Evolutionary conservation across 2,113 vertebrate species (phyloP).

Genomic region (Actenoides lindsayi): DNA sequence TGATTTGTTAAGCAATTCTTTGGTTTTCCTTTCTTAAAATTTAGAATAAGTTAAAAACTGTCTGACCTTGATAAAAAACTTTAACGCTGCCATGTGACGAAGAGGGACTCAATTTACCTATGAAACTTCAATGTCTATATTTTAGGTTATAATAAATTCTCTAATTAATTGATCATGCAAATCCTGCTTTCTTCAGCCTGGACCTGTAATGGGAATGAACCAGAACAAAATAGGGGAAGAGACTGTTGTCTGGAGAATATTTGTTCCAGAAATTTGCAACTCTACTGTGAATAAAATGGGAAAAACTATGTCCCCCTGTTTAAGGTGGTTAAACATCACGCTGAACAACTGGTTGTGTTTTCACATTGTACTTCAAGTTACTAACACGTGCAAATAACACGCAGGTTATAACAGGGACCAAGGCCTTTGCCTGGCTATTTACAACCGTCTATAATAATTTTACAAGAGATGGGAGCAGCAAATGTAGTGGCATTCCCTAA

Average conservation of each 20-base stretch:
- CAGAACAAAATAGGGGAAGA: not conserved
- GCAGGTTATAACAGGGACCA: not conserved
- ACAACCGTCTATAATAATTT: not conserved
- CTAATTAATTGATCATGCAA: not conserved
- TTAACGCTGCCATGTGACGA: not conserved
- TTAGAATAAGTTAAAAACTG: not conserved
- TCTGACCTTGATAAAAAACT: not conserved
- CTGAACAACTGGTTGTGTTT: not conserved
- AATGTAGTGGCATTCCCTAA: not conserved
- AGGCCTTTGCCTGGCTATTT: not conserved
- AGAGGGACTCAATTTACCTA: not conserved
- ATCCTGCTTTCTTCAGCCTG: not conserved
- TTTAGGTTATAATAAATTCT: not conserved
- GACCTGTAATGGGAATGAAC: not conserved
- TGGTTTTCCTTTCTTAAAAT: not conserved
- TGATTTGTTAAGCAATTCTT: not conserved
- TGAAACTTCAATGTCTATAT: not conserved
- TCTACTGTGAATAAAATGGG: not conserved
- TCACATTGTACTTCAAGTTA: not conserved
- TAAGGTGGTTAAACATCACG: not conserved
- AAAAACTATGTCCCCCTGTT: accelerated
- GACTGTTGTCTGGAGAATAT: not conserved
- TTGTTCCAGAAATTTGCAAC: not conserved
- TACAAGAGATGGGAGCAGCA: not conserved
- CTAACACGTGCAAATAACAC: not conserved